Conservation (phyloP, 2,888 invertebrate species). For the Acronicta aceris region DNA sequence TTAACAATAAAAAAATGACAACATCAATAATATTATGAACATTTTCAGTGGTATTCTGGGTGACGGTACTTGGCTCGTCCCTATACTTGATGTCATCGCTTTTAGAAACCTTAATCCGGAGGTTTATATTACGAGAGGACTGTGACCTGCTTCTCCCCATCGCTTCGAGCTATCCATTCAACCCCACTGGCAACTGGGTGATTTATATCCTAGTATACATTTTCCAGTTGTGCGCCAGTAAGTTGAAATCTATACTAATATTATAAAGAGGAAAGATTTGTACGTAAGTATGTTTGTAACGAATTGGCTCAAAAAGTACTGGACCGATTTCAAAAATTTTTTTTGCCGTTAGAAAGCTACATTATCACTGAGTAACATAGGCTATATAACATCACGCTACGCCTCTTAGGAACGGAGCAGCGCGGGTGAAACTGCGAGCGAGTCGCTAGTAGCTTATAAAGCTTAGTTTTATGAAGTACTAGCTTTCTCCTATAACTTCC, state of each 20-base stretch:
- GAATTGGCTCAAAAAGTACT: no score
- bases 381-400: no score
- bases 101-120: constrained; percentile 54
- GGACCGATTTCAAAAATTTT: no score
- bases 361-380: no score
- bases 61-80: constrained; percentile 31
- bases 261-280: no score
- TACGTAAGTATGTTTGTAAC: no score
- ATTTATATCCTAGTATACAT: constrained; percentile 53
- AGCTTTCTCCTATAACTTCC: neutral
- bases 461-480: constrained; percentile 20
- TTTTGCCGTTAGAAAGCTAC: no score
- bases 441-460: no score
- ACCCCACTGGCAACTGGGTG: constrained; percentile 48
- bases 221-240: constrained; percentile 56
- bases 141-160: constrained; percentile 50
- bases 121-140: constrained; percentile 54
- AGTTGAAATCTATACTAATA: no score
- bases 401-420: no score
- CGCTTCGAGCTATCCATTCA: constrained; percentile 56
- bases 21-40: neutral
- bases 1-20: neutral
- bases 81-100: constrained; percentile 58
- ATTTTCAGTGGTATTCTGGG: constrained; percentile 55
- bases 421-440: no score